Evolutionary conservation across 2,113 vertebrate genomes (phyloP).

Genomic region (Festucalex cinctus): DNA sequence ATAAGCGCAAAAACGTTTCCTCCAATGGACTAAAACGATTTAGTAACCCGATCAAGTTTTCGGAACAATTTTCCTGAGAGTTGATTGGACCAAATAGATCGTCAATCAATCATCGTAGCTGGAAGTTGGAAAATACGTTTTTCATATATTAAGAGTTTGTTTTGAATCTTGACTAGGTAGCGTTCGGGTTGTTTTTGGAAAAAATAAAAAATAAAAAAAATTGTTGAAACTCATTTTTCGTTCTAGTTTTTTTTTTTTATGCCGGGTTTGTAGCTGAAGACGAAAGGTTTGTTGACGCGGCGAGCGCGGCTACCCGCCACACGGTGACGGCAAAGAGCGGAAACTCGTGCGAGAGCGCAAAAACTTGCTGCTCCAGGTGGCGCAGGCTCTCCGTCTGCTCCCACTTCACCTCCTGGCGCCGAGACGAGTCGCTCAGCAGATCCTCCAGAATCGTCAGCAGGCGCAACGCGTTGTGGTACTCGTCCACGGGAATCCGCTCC

Average conservation of each 20-base stretch:
- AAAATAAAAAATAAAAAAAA: too few relatives aligned
- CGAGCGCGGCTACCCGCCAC: neutral
- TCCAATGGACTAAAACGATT: too few relatives aligned
- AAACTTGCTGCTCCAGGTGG: neutral
- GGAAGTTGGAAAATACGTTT: neutral
- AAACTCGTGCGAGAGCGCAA: neutral
- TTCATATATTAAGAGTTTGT: neutral
- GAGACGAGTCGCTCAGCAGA: neutral
- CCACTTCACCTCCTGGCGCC: too few relatives aligned
- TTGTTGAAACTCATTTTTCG: too few relatives aligned
- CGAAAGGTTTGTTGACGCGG: neutral
- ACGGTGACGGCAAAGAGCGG: neutral
- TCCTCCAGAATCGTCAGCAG: neutral
- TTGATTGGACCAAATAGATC: too few relatives aligned
- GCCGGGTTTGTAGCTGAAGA: neutral
- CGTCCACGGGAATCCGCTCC: neutral
- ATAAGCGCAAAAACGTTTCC: slow-evolving; percentile 55
- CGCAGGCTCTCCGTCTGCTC: neutral
- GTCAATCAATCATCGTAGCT: too few relatives aligned
- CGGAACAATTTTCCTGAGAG: too few relatives aligned
- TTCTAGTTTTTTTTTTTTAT: too few relatives aligned
- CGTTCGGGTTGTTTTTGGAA: too few relatives aligned
- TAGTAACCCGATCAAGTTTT: too few relatives aligned
- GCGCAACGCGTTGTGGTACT: neutral
- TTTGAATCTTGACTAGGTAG: neutral